phyloP scores from a whole-genome alignment of 2,797 vertebrate species.

The Enteromius viviparus region DNA sequence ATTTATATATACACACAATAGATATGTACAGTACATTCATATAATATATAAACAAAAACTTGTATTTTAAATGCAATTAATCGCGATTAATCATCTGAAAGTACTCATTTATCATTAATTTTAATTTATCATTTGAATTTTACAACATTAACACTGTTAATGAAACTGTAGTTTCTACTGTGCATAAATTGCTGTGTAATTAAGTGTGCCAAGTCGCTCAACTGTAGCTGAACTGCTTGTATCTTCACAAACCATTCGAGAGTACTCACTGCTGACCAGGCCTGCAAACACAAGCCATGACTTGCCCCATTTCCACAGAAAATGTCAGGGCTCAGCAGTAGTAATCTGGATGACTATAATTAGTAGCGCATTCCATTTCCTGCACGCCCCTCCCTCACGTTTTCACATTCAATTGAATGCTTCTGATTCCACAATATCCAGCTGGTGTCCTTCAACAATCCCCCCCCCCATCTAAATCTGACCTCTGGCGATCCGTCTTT shows the following conservation, averaged over 20 bases:
- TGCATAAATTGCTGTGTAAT: background rate
- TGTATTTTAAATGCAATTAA: background rate
- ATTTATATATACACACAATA: too few species aligned
- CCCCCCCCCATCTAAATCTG: constrained; percentile 38
- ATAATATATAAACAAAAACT: too few species aligned
- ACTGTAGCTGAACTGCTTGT: background rate
- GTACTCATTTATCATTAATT: background rate
- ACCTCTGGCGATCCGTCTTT: constrained; percentile 54
- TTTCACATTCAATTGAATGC: constrained; percentile 59
- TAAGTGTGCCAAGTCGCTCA: background rate
- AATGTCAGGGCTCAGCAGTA: constrained; percentile 19
- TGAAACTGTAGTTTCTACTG: background rate
- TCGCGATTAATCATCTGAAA: background rate
- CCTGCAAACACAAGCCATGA: constrained; percentile 38
- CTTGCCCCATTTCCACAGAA: constrained; percentile 38
- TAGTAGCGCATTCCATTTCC: constrained; percentile 59
- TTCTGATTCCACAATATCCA: constrained; percentile 58
- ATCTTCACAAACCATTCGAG: background rate
- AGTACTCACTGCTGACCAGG: constrained; percentile 5
- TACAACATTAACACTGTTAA: background rate
- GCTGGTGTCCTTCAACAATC: constrained; percentile 58
- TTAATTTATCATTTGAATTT: background rate
- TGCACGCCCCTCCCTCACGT: constrained; percentile 49
- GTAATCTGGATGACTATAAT: constrained; percentile 59
- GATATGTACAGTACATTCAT: too few species aligned